Conservation (phyloP, 2,888 invertebrate genomes). For the Phragmatobia fuliginosa region DNA sequence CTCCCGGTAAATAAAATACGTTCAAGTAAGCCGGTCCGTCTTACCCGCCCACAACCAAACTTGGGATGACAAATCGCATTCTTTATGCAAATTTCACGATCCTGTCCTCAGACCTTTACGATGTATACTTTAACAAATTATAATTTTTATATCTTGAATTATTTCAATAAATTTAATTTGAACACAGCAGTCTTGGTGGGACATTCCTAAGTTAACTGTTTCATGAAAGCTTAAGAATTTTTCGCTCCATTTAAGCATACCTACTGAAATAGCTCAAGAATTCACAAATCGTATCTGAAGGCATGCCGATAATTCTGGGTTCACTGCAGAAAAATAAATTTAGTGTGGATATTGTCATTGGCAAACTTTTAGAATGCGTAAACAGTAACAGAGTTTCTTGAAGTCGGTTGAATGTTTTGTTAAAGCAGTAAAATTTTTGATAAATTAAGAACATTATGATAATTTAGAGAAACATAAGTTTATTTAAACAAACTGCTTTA, state of each 20-base stretch:
- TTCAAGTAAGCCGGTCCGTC: constrained; percentile 60
- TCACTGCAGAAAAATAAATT: constrained; percentile 53
- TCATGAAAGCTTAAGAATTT: constrained; percentile 50
- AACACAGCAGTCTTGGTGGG: constrained; percentile 47
- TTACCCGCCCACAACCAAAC: constrained; percentile 59
- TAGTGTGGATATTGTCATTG: constrained; percentile 57
- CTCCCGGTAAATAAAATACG: constrained; percentile 76
- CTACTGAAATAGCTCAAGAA: constrained; percentile 19
- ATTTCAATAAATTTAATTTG: constrained; percentile 14
- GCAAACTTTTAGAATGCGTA: constrained; percentile 39
- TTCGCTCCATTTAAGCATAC: constrained; percentile 52
- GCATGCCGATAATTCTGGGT: constrained; percentile 15
- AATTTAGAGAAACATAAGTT: not conserved
- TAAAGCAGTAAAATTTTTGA: constrained; percentile 64
- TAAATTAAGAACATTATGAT: no score
- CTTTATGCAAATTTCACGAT: constrained; percentile 72
- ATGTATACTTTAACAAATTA: constrained; percentile 62
- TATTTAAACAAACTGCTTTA: constrained; percentile 29
- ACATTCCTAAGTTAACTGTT: constrained; percentile 31
- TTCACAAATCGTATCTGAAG: constrained; percentile 17
- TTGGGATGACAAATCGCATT: constrained; percentile 75
- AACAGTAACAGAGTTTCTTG: constrained; percentile 79
- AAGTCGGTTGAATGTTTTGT: constrained; percentile 74
- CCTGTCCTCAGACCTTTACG: constrained; percentile 56
- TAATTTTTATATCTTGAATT: constrained; percentile 50